phyloP scores from a whole-genome alignment of 35 echinoderm and acorn worm species.

The Apostichopus japonicus region DNA sequence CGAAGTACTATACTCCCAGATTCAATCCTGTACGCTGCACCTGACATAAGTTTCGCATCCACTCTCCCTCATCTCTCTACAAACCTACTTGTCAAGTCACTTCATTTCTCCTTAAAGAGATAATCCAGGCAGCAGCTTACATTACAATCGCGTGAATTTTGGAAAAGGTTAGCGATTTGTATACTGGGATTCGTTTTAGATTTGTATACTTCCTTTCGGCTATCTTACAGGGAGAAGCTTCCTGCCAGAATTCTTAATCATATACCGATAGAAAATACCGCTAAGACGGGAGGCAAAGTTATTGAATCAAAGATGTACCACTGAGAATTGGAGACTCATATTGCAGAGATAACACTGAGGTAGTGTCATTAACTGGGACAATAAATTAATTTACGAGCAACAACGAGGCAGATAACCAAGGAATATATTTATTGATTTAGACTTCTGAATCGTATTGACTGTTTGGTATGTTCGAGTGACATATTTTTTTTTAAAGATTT shows the following conservation, averaged over 20 bases:
- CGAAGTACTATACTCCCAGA: too few species aligned
- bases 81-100: too few species aligned
- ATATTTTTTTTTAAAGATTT: too few species aligned
- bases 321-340: not conserved
- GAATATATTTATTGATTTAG: not conserved
- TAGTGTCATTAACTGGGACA: not conserved
- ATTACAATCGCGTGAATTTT: too few species aligned
- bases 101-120: too few species aligned
- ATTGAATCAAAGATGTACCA: constrained; percentile 45
- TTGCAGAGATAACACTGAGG: constrained; percentile 1
- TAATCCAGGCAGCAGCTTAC: too few species aligned
- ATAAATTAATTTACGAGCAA: constrained; percentile 10
- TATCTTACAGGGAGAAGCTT: not conserved
- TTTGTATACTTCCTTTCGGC: not conserved
- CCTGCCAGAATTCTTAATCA: not conserved
- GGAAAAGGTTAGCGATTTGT: too few species aligned
- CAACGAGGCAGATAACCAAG: not conserved
- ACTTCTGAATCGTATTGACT: not conserved
- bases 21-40: too few species aligned
- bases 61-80: too few species aligned
- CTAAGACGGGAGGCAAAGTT: not conserved
- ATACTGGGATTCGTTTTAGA: not conserved
- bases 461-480: too few species aligned
- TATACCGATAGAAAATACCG: not conserved
- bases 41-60: too few species aligned